Evolutionary conservation across 2,113 vertebrate genomes (phyloP), one percentile per base, ranked within the genome.

Genomic region (Paramormyrops kingsleyae): DNA sequence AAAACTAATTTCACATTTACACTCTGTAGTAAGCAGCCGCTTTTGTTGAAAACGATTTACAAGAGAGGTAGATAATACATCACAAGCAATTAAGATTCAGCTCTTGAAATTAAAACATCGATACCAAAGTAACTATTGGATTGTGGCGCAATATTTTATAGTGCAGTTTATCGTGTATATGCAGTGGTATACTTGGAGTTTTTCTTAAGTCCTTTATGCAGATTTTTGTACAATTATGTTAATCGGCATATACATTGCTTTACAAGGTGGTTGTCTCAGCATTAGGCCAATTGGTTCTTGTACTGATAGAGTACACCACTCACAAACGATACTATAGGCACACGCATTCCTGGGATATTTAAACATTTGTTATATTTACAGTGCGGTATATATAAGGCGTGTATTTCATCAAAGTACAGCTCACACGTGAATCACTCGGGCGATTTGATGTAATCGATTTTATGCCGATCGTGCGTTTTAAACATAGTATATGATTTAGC

Each of bases 331-430:
- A 21, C 80, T 42, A 39, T 13, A 39, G 19, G 21, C 83, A 47
- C 90, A 74, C n/a, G 87, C 94, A 95, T 95, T 95, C 93, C 92
- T 91, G 92, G 91, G 92, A 93, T 94, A 93, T 89, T 88, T 93
- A 92, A 94, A 93, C 92, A 93, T 92, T 92, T 95, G 93, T 93
- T 89, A 39, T 70, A 91, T 93, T 50, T 49, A 83, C 47, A 83
- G 50, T 27, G 2, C 59, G 24, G 59, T 66, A 66, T 66, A 56
- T 47, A 89, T 47, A 56, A 31, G 31, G 31, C 74, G 74, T 5
- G 62, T 31, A 39, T 80, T 89, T 53, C 15, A 13, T 24, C 35
- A 47, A 80, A 47, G 62, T 70, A 80, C 74, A 80, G 74, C 74
- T 39, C 88, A 42, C 70, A 24, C 9, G 49, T 42, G 42, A 53